Evolutionary conservation across 2,888 invertebrate genomes (phyloP).

Genomic region (Scaptomyza caliginosa): DNA sequence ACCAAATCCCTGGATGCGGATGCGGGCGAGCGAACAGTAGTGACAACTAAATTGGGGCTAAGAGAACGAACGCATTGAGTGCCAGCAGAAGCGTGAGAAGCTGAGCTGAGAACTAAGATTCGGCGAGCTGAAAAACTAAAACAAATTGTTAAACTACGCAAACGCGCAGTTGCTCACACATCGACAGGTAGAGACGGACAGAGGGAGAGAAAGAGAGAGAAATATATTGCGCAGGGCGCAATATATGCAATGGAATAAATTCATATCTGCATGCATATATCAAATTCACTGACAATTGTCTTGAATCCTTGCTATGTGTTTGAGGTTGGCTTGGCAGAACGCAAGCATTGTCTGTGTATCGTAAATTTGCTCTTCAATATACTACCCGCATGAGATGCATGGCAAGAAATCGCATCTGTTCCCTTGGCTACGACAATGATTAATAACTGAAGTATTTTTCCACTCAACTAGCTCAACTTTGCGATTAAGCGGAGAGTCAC

Average conservation of each 20-base stretch:
- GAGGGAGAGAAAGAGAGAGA: not conserved
- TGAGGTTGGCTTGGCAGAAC: not conserved
- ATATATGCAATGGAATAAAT: not conserved
- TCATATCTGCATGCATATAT: conserved; percentile 18
- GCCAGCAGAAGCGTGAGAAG: not conserved
- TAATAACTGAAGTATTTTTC: conserved; percentile 8
- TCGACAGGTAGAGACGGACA: too few species aligned
- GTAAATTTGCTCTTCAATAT: conserved; percentile 32
- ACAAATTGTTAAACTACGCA: conserved; percentile 15
- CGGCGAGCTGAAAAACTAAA: conserved; percentile 14
- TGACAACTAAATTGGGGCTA: conserved; percentile 64
- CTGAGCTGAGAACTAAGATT: conserved; percentile 24
- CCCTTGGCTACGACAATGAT: not conserved
- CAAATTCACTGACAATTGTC: not conserved
- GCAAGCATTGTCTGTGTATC: not conserved
- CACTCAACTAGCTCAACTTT: not conserved
- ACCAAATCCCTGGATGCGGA: not conserved
- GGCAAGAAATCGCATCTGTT: not conserved
- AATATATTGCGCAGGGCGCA: not conserved
- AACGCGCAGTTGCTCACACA: not conserved
- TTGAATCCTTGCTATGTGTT: not conserved
- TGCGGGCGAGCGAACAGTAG: conserved; percentile 39
- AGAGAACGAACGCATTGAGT: conserved; percentile 20
- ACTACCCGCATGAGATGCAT: not conserved
- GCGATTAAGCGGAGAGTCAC: not conserved